Evolutionary conservation across 2,888 invertebrate species (phyloP).

Genomic region (Amphimallon solstitiale): DNA sequence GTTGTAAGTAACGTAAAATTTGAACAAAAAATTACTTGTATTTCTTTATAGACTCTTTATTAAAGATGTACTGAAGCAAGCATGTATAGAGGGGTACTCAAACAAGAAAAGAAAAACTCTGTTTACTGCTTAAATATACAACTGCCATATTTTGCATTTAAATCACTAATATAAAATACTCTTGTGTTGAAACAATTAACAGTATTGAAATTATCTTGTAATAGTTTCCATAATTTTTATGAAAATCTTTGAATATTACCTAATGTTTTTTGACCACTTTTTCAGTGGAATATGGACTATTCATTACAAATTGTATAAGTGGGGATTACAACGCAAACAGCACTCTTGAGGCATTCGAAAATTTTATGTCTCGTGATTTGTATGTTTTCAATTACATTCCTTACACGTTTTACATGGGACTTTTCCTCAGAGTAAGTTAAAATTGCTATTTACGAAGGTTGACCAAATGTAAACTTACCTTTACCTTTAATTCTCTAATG

Average conservation of each 20-base stretch:
- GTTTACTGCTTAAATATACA: no score
- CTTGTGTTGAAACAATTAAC: no score
- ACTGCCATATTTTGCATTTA: no score
- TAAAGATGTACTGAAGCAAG: no score
- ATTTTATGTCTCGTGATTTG: constrained; percentile 12
- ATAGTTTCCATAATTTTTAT: background rate
- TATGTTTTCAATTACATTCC: constrained; percentile 21
- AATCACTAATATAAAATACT: no score
- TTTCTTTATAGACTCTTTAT: no score
- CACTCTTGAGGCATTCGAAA: constrained; percentile 1
- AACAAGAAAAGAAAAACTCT: no score
- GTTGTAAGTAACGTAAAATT: no score
- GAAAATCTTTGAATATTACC: background rate
- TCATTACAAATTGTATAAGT: background rate
- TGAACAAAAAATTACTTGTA: no score
- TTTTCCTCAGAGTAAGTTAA: constrained; percentile 8
- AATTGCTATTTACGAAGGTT: background rate
- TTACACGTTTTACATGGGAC: constrained; percentile 6
- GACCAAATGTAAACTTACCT: background rate
- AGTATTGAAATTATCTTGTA: background rate
- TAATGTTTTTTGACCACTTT: background rate
- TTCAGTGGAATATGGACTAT: constrained; percentile 18
- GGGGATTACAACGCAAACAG: background rate
- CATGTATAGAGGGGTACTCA: no score
- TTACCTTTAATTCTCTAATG: no score